A percentile compares a stretch with the other conserved stretches of the same genome.
Conservation (phyloP, 2,888 invertebrate species). For the Cyaniris semiargus region DNA sequence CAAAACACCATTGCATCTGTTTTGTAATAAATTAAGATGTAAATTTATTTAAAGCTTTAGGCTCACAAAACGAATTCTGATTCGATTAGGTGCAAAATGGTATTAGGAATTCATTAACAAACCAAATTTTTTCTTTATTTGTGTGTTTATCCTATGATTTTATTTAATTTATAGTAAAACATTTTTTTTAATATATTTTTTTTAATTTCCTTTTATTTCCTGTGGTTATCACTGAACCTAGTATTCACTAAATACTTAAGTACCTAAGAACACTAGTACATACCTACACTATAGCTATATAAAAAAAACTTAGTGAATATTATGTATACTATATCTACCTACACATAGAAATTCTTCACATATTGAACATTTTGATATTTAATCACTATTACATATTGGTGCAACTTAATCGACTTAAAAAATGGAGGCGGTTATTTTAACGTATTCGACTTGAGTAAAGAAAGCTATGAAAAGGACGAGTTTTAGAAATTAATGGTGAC, state of each 20-base stretch:
- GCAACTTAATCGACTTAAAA: neutral
- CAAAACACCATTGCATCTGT: neutral
- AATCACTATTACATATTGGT: neutral
- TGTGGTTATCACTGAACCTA: neutral
- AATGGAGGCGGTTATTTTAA: too few species aligned
- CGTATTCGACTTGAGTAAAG: neutral
- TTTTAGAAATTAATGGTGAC: too few species aligned
- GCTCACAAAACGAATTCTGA: too few species aligned
- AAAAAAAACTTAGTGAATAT: neutral
- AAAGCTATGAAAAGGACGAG: too few species aligned
- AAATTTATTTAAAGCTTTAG: neutral
- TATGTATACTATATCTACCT: neutral
- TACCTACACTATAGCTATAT: constrained; percentile 15
- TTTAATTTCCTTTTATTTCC: neutral
- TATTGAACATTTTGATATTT: constrained; percentile 17
- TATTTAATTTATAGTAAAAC: constrained; percentile 16
- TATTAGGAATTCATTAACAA: neutral
- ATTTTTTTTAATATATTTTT: neutral
- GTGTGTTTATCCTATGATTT: constrained; percentile 10
- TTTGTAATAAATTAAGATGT: neutral
- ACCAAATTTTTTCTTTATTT: constrained; percentile 8
- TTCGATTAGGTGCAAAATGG: neutral
- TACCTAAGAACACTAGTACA: constrained; percentile 1
- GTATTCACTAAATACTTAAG: neutral
- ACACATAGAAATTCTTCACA: constrained; percentile 3